These are phyloP conservation scores for Neolamprologus cancellatus DNA, from an alignment of 2,113 vertebrate species.

Conservation along the genomic window DNA sequence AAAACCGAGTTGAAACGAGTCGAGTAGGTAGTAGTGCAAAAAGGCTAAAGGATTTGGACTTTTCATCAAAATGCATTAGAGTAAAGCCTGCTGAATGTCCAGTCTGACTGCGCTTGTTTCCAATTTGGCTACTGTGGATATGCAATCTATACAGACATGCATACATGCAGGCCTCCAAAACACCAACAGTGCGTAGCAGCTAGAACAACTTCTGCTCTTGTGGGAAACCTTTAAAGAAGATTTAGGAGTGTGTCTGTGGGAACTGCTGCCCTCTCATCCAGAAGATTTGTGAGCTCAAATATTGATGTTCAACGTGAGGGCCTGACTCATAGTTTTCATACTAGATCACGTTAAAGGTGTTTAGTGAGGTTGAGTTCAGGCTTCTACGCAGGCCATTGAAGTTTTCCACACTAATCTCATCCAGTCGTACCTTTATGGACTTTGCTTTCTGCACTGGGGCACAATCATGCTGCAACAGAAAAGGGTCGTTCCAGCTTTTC, in stretches of 20 bases:
- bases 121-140: rapidly evolving
- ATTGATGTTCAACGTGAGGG: background rate
- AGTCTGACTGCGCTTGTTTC: background rate
- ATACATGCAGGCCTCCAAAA: background rate
- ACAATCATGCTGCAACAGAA: background rate
- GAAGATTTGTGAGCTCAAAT: background rate
- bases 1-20: background rate
- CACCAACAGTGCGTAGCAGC: rapidly evolving
- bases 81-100: background rate
- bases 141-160: background rate
- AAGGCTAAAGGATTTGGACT: background rate
- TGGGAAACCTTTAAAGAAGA: background rate
- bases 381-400: background rate
- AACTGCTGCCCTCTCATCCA: background rate
- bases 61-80: rapidly evolving
- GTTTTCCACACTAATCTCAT: background rate
- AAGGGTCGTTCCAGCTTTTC: background rate
- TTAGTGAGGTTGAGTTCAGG: background rate
- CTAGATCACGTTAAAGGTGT: rapidly evolving
- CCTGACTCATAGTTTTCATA: rapidly evolving
- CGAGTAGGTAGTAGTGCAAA: background rate
- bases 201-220: background rate
- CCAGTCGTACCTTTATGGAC: rapidly evolving
- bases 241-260: background rate
- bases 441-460: background rate